A percentile compares a stretch with the other conserved stretches of the same genome.
Evolutionary conservation across 2,797 vertebrate species (phyloP).

Genomic region (Stomatorhinus walkeri): DNA sequence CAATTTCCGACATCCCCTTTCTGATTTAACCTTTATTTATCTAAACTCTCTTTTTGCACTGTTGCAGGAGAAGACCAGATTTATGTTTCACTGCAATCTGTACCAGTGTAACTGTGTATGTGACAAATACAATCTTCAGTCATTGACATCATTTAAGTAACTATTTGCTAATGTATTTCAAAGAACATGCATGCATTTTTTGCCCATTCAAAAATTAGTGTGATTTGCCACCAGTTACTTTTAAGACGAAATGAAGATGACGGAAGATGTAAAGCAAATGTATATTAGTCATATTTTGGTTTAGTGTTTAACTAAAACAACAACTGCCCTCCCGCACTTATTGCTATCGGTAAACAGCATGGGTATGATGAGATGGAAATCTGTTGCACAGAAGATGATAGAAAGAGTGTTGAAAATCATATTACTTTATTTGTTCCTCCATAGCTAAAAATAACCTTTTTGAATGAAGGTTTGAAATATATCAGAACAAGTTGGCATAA

Average conservation of each 20-base stretch:
- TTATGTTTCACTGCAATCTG: neutral
- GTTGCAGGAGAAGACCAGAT: neutral
- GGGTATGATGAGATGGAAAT: neutral
- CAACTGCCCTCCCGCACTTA: neutral
- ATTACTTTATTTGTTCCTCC: neutral
- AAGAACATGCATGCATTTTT: neutral
- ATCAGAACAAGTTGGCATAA: neutral
- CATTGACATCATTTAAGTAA: neutral
- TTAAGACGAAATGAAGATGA: neutral
- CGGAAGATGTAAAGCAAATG: slow-evolving; percentile 25
- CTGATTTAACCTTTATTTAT: neutral
- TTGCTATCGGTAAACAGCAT: neutral
- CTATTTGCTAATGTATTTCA: neutral
- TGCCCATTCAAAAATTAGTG: neutral
- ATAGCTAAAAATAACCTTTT: neutral
- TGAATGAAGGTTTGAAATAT: neutral
- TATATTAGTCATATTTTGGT: neutral
- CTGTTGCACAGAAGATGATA: neutral
- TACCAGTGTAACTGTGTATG: neutral
- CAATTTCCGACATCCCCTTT: neutral
- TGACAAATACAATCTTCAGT: neutral
- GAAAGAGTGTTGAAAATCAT: neutral
- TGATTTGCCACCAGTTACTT: neutral
- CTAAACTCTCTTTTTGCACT: neutral
- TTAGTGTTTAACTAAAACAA: neutral